Conservation (phyloP, 2,113 vertebrate species). For the Peromyscus californicus region DNA sequence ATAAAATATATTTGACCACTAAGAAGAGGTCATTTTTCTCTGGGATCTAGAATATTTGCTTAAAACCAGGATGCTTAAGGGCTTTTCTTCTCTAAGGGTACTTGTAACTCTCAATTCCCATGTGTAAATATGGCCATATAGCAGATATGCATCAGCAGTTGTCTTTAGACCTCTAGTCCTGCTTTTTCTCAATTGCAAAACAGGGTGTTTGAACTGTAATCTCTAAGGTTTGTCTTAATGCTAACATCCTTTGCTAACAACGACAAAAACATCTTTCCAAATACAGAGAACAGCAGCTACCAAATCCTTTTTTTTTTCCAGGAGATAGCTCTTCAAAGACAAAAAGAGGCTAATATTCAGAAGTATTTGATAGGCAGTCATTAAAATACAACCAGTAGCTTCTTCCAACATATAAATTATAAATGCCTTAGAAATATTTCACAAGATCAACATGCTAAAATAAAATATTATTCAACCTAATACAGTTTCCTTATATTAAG, state of each 20-base stretch:
- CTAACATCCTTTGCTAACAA: not conserved
- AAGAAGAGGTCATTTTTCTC: slow-evolving; percentile 1
- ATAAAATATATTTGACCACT: slow-evolving; percentile 22
- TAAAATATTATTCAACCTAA: slow-evolving; percentile 43
- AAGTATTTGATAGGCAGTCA: slow-evolving; percentile 28
- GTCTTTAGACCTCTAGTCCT: slow-evolving; percentile 32
- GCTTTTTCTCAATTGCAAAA: slow-evolving; percentile 15
- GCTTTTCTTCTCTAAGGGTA: slow-evolving; percentile 9
- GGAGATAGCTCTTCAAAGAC: not conserved
- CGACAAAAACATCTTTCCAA: not conserved
- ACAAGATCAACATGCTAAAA: not conserved
- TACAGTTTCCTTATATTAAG: slow-evolving; percentile 37
- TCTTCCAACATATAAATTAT: not conserved
- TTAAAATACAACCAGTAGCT: not conserved
- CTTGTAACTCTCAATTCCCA: slow-evolving; percentile 33
- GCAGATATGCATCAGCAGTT: not conserved
- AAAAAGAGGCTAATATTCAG: slow-evolving; percentile 39
- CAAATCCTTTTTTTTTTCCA: not conserved
- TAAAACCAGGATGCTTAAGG: not conserved
- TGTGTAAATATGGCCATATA: slow-evolving; percentile 8
- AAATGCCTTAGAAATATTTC: slow-evolving; percentile 44
- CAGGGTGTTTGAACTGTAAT: not conserved
- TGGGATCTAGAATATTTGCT: slow-evolving; percentile 41
- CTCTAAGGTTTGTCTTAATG: not conserved
- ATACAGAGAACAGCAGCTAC: not conserved